phyloP scores from a whole-genome alignment of 2,888 invertebrate species.

The Argyra leucocephala region DNA sequence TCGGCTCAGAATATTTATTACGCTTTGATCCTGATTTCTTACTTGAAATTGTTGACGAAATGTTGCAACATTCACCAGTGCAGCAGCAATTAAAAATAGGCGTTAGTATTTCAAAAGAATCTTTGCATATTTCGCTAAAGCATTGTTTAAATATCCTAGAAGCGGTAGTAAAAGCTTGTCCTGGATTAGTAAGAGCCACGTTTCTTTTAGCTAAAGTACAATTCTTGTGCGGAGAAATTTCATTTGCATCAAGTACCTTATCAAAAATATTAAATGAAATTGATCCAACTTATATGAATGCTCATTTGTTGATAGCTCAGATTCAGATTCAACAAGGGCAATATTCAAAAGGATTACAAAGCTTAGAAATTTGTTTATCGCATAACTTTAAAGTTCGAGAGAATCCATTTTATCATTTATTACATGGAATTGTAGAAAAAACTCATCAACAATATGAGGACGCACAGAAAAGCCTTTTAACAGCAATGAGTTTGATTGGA shows the following conservation, averaged over 20 bases:
- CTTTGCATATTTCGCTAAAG: constrained; percentile 47
- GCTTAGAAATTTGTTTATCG: constrained; percentile 80
- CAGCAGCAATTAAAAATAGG: constrained; percentile 47
- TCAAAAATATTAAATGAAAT: constrained; percentile 62
- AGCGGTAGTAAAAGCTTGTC: constrained; percentile 66
- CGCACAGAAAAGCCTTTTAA: constrained; percentile 63
- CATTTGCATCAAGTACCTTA: constrained; percentile 60
- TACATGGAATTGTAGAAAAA: constrained; percentile 74
- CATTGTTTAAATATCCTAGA: constrained; percentile 59
- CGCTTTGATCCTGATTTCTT: constrained; percentile 79
- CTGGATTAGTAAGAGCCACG: constrained; percentile 61
- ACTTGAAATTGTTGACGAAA: constrained; percentile 65
- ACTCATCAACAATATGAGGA: constrained; percentile 60
- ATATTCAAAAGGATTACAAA: constrained; percentile 71
- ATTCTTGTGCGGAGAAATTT: constrained; percentile 67
- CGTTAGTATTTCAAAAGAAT: constrained; percentile 41
- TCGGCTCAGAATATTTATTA: constrained; percentile 64
- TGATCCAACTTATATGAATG: constrained; percentile 72
- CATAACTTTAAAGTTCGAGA: constrained; percentile 88
- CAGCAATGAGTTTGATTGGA: constrained; percentile 60
- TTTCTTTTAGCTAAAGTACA: constrained; percentile 70
- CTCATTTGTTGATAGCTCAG: constrained; percentile 77
- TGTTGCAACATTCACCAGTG: constrained; percentile 63
- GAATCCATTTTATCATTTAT: constrained; percentile 80
- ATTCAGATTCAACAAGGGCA: constrained; percentile 64